Base-by-base conservation (phyloP, 2,113 vertebrate genomes). In the Anguilla japonica region DNA sequence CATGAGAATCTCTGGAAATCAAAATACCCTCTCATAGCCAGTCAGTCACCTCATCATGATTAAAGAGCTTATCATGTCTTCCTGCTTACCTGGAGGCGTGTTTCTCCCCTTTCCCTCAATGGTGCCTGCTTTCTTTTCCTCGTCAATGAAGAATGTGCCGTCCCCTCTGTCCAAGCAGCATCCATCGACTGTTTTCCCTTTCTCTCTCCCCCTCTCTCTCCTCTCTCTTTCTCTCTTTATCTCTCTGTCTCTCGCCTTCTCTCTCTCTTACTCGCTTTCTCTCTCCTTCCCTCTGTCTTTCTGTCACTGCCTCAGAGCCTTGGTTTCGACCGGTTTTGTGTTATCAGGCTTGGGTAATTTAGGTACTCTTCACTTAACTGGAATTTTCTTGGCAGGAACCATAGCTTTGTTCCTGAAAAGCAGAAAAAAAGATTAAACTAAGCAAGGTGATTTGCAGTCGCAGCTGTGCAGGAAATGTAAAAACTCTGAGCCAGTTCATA, bases 51-150 rank as follows among this genome's bases (percentile, higher is more conserved):
- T 40, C 4, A 79, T 16, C 78, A 79, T 41, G 14, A 79, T 1
- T 41, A 71, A 34, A 53, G 9, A 26, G 14, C 20, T 29, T 22
- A 67, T n/a, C 11, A 34, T 60, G 26, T n/a, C 40, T n/a, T 43
- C 34, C 13, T 18, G 20, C n/a, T 93, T 94, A 95, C 95, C 95
- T 95, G 95, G 84, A 90, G 93, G 93, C 91, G 95, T 91, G 92
- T 92, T 94, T 90, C 94, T 94, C 91, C 93, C 89, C 90, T 95
- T 96, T 3, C 93, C 92, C 91, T 96, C 95, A 95, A 95, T 96
- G 84, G 89, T 88, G 84, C 91, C 89, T 88, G 90, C 78, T 85
- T 91, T 88, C 91, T 89, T 91, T 87, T 90, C 90, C 90, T 90
- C 86, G 91, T 93, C 89, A 86, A 89, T 93, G 93, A 92, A 93